phyloP scores from a whole-genome alignment of 2,797 vertebrate species.

The Gymnocypris eckloni region DNA sequence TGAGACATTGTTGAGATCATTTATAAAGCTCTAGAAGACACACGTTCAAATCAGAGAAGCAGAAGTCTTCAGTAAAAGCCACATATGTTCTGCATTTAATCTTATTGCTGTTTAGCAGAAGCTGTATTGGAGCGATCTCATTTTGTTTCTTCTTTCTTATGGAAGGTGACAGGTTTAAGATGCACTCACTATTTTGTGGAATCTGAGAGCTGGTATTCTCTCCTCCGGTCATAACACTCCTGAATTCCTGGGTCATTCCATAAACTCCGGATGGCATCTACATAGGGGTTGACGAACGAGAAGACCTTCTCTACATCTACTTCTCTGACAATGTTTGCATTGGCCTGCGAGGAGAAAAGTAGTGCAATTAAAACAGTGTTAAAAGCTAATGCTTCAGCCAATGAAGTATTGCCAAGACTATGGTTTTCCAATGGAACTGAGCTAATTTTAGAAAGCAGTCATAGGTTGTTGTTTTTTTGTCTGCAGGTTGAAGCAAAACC shows the following conservation, averaged over 20 bases:
- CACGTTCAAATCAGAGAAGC: neutral
- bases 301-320: conserved; percentile 90
- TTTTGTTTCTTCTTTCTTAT: neutral
- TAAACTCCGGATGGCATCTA: conserved; percentile 92
- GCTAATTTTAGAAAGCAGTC: neutral
- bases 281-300: conserved; percentile 82
- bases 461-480: neutral
- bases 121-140: neutral
- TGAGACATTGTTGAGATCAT: neutral
- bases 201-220: conserved; percentile 96
- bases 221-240: conserved; percentile 91
- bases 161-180: neutral
- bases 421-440: neutral
- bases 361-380: neutral
- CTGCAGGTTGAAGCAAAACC: neutral
- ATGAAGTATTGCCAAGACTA: neutral
- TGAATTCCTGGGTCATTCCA: conserved; percentile 95
- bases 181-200: conserved; percentile 96
- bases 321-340: conserved; percentile 83
- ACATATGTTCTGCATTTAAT: neutral
- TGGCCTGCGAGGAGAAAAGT: conserved; percentile 75
- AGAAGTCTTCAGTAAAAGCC: neutral
- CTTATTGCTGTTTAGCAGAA: neutral
- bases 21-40: neutral
- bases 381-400: neutral